Percentiles rank a stretch among this genome's conserved stretches.
Evolutionary conservation across 2,797 vertebrate species (phyloP).

Genomic region (Myiothlypis coronata): DNA sequence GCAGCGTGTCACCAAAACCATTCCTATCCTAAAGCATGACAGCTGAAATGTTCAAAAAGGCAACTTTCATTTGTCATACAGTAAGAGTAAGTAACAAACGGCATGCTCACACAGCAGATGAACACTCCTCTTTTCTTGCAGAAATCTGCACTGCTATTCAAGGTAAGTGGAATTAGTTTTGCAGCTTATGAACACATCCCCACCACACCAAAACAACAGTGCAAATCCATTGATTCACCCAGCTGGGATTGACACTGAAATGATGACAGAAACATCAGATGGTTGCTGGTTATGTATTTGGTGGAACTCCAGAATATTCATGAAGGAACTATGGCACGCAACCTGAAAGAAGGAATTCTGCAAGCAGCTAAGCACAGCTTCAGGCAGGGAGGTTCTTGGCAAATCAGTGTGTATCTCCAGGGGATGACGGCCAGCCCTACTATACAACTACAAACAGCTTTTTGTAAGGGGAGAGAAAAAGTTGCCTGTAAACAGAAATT

Average conservation of each 20-base stretch:
- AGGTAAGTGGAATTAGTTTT: neutral
- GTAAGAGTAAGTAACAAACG: neutral
- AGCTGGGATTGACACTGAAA: neutral
- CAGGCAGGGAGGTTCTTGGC: neutral
- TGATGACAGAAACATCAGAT: neutral
- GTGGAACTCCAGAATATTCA: neutral
- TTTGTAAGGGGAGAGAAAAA: fast-evolving
- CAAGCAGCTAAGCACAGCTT: neutral
- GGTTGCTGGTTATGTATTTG: neutral
- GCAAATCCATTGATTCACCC: neutral
- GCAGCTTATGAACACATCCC: neutral
- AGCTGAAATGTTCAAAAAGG: neutral
- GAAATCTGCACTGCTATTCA: neutral
- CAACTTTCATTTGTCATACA: neutral
- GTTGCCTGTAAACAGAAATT: neutral
- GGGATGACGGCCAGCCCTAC: neutral
- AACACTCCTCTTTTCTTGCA: neutral
- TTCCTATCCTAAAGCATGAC: neutral
- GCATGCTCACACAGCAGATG: neutral
- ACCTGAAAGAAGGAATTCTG: neutral
- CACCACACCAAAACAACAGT: neutral
- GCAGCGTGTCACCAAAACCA: neutral
- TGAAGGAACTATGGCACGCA: neutral
- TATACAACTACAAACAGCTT: neutral
- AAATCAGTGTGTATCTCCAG: neutral